phyloP scores from a whole-genome alignment of 1,140 invertebrate species.

The Dendroctonus valens region DNA sequence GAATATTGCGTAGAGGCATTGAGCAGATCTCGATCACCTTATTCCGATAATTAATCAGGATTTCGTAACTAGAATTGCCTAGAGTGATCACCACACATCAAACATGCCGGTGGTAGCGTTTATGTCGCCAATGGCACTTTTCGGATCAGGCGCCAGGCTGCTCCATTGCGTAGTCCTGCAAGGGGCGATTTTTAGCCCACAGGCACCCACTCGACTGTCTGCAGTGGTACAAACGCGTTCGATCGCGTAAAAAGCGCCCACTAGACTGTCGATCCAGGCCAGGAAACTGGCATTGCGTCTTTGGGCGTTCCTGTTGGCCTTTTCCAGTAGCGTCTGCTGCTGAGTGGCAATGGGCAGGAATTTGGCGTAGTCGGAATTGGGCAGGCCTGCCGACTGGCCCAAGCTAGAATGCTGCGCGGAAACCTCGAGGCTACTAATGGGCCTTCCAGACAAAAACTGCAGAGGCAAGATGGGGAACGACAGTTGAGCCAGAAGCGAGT shows the following conservation, averaged over 20 bases:
- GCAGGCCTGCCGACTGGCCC: conserved; percentile 46
- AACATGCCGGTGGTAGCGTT: conserved; percentile 39
- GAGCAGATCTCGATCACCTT: not conserved
- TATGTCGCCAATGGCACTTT: conserved; percentile 62
- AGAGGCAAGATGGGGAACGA: conserved; percentile 76
- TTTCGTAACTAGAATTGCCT: not conserved
- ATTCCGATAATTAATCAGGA: not conserved
- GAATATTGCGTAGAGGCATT: not conserved
- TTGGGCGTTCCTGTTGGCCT: conserved; percentile 56
- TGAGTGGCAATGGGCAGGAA: conserved; percentile 55
- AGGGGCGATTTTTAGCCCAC: conserved; percentile 55
- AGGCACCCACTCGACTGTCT: conserved; percentile 36
- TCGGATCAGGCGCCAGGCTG: conserved; percentile 84
- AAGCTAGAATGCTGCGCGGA: conserved; percentile 60
- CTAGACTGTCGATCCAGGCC: conserved; percentile 74
- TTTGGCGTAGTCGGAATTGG: conserved; percentile 58
- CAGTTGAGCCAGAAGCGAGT: conserved; percentile 65
- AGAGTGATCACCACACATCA: conserved; percentile 38
- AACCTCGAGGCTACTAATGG: conserved; percentile 60
- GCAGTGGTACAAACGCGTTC: conserved; percentile 60
- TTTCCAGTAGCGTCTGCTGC: conserved; percentile 46
- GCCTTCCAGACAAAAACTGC: conserved; percentile 61
- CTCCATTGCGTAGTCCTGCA: conserved; percentile 82
- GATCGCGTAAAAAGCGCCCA: conserved; percentile 65
- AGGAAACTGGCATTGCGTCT: conserved; percentile 62